A percentile compares a stretch with the other conserved stretches of the same genome.
These are phyloP conservation scores for Notocelia uddmanniana DNA, from an alignment of 2,888 invertebrate species.

Conservation along the genomic window DNA sequence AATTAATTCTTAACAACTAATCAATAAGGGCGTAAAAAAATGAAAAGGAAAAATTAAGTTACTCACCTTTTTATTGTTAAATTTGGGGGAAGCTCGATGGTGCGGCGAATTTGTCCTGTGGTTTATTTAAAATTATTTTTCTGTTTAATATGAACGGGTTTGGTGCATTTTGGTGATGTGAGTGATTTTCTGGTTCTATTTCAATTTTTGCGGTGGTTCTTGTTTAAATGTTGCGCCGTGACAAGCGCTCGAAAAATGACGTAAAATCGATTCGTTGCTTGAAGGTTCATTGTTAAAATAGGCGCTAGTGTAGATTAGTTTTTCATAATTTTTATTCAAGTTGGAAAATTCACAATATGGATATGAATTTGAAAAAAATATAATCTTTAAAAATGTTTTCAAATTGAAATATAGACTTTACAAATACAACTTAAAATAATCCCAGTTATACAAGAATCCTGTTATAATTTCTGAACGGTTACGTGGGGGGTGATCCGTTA, in stretches of 20 bases:
- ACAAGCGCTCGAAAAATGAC: constrained; percentile 67
- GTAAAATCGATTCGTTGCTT: constrained; percentile 68
- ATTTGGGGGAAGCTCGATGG: constrained; percentile 1
- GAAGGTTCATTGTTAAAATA: constrained; percentile 33
- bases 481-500: neutral
- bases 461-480: constrained; percentile 25
- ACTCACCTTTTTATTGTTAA: constrained; percentile 23
- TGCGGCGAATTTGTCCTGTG: neutral
- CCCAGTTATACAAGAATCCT: neutral
- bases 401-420: neutral
- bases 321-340: neutral
- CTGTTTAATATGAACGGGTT: neutral
- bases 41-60: neutral
- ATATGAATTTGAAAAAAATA: neutral
- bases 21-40: constrained; percentile 20
- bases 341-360: neutral
- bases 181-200: constrained; percentile 55
- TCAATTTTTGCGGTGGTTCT: constrained; percentile 56
- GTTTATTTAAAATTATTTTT: constrained; percentile 4
- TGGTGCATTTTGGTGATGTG: constrained; percentile 52
- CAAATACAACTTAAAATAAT: neutral
- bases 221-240: constrained; percentile 83
- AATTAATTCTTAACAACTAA: constrained; percentile 1
- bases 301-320: constrained; percentile 22
- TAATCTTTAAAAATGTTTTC: neutral